phyloP scores from a whole-genome alignment of 2,113 vertebrate species.

The Mugil cephalus region DNA sequence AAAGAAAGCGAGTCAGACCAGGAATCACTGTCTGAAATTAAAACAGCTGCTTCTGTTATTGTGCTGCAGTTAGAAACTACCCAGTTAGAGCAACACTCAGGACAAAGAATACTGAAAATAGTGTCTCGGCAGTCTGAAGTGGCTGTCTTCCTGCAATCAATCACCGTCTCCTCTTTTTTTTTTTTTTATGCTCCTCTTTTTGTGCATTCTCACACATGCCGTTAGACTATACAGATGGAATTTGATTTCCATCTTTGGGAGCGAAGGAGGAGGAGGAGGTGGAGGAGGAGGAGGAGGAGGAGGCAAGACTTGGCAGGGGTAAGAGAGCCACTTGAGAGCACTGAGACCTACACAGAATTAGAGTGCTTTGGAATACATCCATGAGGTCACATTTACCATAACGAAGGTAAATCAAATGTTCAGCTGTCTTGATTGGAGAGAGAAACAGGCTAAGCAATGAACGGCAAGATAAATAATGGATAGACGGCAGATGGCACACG shows the following conservation, averaged over 20 bases:
- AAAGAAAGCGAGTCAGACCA: slow-evolving; percentile 3
- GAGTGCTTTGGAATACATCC: slow-evolving; percentile 66
- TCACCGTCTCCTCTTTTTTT: slow-evolving; percentile 36
- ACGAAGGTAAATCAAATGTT: slow-evolving; percentile 76
- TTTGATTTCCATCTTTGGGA: slow-evolving; percentile 57
- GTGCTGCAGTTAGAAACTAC: slow-evolving; percentile 26
- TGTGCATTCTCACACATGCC: slow-evolving; percentile 38
- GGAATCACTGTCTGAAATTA: slow-evolving; percentile 6
- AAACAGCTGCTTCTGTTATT: slow-evolving; percentile 33
- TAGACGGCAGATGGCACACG: slow-evolving; percentile 70
- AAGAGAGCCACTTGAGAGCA: slow-evolving; percentile 62
- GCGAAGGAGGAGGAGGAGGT: slow-evolving; percentile 24
- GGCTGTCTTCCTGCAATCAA: slow-evolving; percentile 49
- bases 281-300: no score
- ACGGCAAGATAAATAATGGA: slow-evolving; percentile 66
- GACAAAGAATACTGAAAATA: slow-evolving; percentile 39
- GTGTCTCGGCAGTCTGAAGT: slow-evolving; percentile 49
- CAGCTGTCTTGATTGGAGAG: slow-evolving; percentile 74
- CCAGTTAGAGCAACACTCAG: slow-evolving; percentile 37
- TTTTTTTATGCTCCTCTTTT: slow-evolving; percentile 12
- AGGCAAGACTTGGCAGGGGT: slow-evolving; percentile 49
- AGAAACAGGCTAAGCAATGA: slow-evolving; percentile 68
- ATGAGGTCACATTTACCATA: slow-evolving; percentile 73
- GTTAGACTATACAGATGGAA: slow-evolving; percentile 47
- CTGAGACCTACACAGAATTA: slow-evolving; percentile 67